Base-by-base conservation (phyloP, 2,797 vertebrate species). In the Anomalospiza imberbis region DNA sequence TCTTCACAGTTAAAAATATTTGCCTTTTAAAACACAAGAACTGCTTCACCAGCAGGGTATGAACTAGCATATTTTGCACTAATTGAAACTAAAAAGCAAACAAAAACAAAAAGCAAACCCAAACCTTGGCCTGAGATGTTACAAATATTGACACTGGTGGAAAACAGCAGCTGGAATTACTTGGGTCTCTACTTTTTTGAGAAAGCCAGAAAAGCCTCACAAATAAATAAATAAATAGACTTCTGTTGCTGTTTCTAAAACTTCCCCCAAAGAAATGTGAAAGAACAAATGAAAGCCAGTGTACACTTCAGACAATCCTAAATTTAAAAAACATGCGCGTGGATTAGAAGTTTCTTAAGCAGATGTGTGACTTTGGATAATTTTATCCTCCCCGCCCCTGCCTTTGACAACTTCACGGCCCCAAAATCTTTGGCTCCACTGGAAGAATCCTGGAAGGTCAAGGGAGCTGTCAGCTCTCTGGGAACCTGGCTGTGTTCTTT, bases 141-240 rank as follows among this genome's bases (percentile, higher is more conserved):
- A 90, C 77, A 85, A 90, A 88, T 79, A 65, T 76, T 94, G 89
- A 89, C 89, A 88, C 40, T 90, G 57, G 34, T 94, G 88, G 89
- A 94, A 96, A 93, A 79, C 65, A 96, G 81, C 94, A 94, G 94
- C 90, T 96, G 95, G 95, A 95, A 96, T 87, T 94, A 94, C 85
- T 97, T 95, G 92, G 40, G 26, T 85, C 94, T 88, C 40, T 81
- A 60, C 34, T 93, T 24, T 78, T 77, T 85, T 82, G 31, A 93
- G 77, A 90, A 88, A 88, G 74, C 77, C 94, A 93, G 77, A 82
- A 88, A 90, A 95, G 50, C 42, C 80, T 90, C 12, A 1, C 61
- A 95, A 95, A 90, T 91, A 96, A 94, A 93, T 93, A 96, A 95
- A 90, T 89, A 91, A 93, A 12, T 68, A 71, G 31, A 74, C 42